Conservation (phyloP, 2,797 vertebrate species). For the Alca torda region DNA sequence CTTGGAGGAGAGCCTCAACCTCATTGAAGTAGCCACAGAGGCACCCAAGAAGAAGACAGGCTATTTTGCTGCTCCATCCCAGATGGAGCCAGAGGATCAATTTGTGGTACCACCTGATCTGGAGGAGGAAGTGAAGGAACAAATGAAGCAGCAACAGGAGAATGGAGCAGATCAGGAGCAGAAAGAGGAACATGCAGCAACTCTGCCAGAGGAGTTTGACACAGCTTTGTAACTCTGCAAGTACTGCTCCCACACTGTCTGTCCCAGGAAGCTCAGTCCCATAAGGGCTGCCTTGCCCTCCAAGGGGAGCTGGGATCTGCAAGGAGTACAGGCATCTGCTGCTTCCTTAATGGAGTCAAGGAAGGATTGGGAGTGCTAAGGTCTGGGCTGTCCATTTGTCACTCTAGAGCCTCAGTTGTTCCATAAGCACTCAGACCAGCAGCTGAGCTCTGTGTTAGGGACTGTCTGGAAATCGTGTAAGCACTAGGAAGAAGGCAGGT, state of each 20-base stretch:
- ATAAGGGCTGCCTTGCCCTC: not conserved
- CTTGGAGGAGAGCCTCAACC: conserved; percentile 92
- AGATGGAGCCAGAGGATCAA: conserved; percentile 95
- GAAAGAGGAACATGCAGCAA: conserved; percentile 58
- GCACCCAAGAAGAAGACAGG: conserved; percentile 96
- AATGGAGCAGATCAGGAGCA: conserved; percentile 44
- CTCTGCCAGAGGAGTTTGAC: conserved; percentile 89
- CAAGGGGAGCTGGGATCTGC: conserved; percentile 4
- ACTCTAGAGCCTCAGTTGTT: conserved; percentile 2
- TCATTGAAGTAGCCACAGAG: conserved; percentile 95
- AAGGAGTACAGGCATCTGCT: conserved; percentile 44
- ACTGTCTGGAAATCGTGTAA: not conserved
- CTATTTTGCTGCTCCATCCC: conserved; percentile 94
- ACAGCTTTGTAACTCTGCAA: conserved; percentile 85
- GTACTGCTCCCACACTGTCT: not conserved
- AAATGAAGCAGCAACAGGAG: conserved; percentile 84
- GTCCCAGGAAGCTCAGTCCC: not conserved
- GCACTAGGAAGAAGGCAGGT: not conserved
- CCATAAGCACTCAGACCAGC: not conserved
- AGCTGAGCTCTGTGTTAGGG: conserved; percentile 44
- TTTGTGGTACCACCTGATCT: conserved; percentile 91
- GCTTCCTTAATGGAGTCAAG: conserved; percentile 1
- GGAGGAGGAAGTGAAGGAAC: conserved; percentile 93
- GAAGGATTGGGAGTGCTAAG: conserved; percentile 24
- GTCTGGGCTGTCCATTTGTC: conserved; percentile 28